Evolutionary conservation across 1,140 invertebrate genomes (phyloP), one percentile per base, ranked within the genome.

Genomic region (Drosophila bocki): DNA sequence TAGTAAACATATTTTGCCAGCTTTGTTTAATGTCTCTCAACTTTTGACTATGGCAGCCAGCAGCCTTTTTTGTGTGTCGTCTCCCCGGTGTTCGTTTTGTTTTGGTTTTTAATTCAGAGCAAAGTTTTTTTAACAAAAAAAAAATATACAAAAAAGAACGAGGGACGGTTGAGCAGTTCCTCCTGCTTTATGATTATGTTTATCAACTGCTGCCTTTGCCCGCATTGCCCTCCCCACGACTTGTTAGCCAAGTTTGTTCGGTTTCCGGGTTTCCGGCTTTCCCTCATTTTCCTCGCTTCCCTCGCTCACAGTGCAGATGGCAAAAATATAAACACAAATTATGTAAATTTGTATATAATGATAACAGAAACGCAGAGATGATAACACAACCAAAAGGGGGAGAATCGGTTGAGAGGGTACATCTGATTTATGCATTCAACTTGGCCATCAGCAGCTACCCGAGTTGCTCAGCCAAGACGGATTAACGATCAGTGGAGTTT

Each of bases 321-420:
- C 75, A 58, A 68, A 75, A 82, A 82, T 86, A 69, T 86, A 82
- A 79, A 86, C 67, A 87, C 62, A 86, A 86, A 86, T 86, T 86
- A 86, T 86, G 79, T 82, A 86, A 86, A 86, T 86, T 86, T 86
- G 65, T 76, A 86, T 82, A 86, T 86, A 86, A 86, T 86, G 79
- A 86, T 86, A 86, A 86, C 75, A 81, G 69, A 45, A 67, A 47
- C 37, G 61, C 45, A 47, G 61, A 50, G 65, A 50, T 62, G 63
- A 67, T 67, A 67, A 67, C 63, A 62, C 42, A 47, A 32, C 42
- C 33, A 3, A 29, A 29, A 29, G 26, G 32, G 26, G 45, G 22
- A 11, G 58, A 35, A 78, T 53, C 47, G 47, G 65, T 51, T 67
- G 61, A 37, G 65, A 65, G 65, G 32, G 61, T 15, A 22, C 5